Evolutionary conservation across 2,797 vertebrate genomes (phyloP).

Genomic region (Delichon dasypus): DNA sequence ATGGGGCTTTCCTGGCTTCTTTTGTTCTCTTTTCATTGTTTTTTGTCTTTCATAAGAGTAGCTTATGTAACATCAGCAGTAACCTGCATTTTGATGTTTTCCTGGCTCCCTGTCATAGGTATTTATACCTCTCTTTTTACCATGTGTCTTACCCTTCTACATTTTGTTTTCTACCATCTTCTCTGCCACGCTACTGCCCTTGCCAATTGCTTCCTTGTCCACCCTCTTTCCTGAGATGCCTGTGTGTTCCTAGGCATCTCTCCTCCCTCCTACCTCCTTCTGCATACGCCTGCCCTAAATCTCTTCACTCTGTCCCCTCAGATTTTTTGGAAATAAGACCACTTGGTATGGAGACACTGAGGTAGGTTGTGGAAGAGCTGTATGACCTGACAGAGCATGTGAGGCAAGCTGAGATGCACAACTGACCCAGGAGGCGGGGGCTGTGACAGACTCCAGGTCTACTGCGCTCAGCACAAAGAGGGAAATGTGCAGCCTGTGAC

Average conservation of each 20-base stretch:
- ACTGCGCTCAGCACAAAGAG: neutral
- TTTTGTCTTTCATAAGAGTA: neutral
- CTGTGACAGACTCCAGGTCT: neutral
- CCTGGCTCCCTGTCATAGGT: neutral
- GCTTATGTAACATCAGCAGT: neutral
- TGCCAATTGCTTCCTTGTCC: neutral
- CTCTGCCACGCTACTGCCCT: neutral
- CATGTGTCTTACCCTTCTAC: neutral
- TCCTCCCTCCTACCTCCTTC: neutral
- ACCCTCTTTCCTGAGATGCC: neutral
- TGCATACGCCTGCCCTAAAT: neutral
- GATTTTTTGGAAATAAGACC: neutral
- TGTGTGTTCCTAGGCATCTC: accelerated
- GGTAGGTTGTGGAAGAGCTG: neutral
- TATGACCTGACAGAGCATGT: neutral
- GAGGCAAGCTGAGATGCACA: neutral
- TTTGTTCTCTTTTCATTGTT: neutral
- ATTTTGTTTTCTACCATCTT: neutral
- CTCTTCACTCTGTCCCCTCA: neutral
- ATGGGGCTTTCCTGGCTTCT: neutral
- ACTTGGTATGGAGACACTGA: neutral
- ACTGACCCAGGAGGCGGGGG: neutral
- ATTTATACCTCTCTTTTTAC: neutral
- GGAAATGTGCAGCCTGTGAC: neutral
- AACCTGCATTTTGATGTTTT: neutral